Evolutionary conservation across 2,113 vertebrate species (phyloP).

Genomic region (Apistogramma diplotaenia): DNA sequence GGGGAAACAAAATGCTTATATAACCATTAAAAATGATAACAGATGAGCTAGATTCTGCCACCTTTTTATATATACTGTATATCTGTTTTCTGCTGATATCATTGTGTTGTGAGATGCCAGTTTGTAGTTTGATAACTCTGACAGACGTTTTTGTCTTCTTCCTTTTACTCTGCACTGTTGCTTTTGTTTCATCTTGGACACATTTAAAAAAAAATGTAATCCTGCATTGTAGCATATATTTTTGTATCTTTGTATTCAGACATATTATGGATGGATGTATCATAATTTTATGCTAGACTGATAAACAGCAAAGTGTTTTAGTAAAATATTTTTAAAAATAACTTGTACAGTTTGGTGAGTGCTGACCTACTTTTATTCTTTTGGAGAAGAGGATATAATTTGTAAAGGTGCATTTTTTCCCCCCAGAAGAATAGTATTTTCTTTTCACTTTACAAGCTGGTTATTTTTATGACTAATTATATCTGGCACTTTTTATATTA

Average conservation of each 20-base stretch:
- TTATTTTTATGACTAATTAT: neutral
- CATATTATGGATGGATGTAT: conserved; percentile 67
- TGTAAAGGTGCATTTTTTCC: neutral
- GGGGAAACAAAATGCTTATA: neutral
- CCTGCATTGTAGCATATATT: conserved; percentile 29
- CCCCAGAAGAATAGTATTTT: neutral
- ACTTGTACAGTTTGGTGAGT: neutral
- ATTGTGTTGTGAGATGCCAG: neutral
- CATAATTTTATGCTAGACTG: conserved; percentile 58
- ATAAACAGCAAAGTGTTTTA: conserved; percentile 53
- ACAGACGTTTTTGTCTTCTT: neutral
- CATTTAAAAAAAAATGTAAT: conserved; percentile 48
- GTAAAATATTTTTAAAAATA: conserved; percentile 49
- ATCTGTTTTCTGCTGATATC: neutral
- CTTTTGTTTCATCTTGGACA: conserved; percentile 27
- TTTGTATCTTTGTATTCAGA: conserved; percentile 48
- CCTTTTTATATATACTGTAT: neutral
- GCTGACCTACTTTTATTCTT: neutral
- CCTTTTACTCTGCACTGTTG: conserved; percentile 21
- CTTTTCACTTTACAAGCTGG: neutral
- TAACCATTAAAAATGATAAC: neutral
- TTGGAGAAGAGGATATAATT: neutral
- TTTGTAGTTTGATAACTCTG: conserved; percentile 1
- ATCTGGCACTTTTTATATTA: neutral
- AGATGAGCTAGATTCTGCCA: neutral